Evolutionary conservation across 92 coral and sea anemone genomes (phyloP), one percentile per base, ranked within the genome.

Genomic region (Zoanthus sociatus): DNA sequence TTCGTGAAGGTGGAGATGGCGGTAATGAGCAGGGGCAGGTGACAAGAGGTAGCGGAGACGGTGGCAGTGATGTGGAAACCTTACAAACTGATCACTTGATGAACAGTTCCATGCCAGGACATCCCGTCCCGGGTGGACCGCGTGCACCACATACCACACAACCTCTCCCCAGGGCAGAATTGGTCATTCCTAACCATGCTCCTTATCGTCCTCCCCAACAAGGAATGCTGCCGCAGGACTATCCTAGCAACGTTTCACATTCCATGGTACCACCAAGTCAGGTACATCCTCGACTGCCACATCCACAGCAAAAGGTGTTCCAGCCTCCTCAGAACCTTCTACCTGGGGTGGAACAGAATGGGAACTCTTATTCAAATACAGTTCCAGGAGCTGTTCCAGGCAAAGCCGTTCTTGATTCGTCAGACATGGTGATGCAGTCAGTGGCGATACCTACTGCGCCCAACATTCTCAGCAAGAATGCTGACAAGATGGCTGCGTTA

Each of bases 1-100:
- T 95, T 5, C 93, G 94, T 33, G 94, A 95, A 21, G 94, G 92
- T 31, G 95, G 94, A 42, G 98, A 93, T 77, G 92, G 94, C 3
- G 92, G 94, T 9, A 91, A 91, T 20, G 96, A 92, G 37, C 88
- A 86, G 73, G 89, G 92, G 0, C 89, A 94, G 83, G 75, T 93
- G 14, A 91, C 86, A 30, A 91, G 93, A 7, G 94, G 95, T 13
- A 87, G 91, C 12, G 98, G 95, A 0, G 95, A 95, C 77, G 95
- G 94, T 2, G 94, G 91, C 47, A 91, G 87, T 26, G 93, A 92
- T 44, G 54, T 92, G 14, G 94, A 90, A 15, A 86, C 78, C 73
- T 75, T 78, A 66, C 60, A 85, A 70, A 73, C 91, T 55, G 93
- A 90, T 67, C 88, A 88, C 44, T 77, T 93, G 66, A 83, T 83